Evolutionary conservation across 2,113 vertebrate species (phyloP).

Genomic region (Gopherus flavomarginatus): DNA sequence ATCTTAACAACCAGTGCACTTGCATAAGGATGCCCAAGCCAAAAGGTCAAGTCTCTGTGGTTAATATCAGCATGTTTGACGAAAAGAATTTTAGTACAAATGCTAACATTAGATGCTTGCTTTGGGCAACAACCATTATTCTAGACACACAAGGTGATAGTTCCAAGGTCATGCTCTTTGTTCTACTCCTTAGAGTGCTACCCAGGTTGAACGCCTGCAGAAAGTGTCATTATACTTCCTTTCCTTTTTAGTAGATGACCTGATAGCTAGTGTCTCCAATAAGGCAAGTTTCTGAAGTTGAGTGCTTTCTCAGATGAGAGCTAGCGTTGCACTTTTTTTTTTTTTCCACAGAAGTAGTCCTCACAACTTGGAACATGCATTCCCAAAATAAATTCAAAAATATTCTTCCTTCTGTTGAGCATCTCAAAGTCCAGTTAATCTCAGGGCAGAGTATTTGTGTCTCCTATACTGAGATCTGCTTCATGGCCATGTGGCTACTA

Average conservation of each 20-base stretch:
- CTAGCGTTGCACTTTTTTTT: background rate
- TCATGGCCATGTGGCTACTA: background rate
- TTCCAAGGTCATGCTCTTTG: background rate
- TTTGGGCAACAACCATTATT: too few relatives aligned
- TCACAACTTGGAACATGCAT: background rate
- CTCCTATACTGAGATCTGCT: background rate
- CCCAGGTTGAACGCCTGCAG: background rate
- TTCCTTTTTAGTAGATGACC: background rate
- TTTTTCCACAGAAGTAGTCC: background rate
- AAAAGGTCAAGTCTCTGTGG: too few relatives aligned
- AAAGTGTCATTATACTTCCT: background rate
- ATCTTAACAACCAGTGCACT: too few relatives aligned
- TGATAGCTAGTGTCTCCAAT: background rate
- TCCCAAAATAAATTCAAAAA: background rate
- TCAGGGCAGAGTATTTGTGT: background rate
- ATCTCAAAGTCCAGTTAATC: background rate
- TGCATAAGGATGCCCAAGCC: too few relatives aligned
- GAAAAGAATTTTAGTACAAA: too few relatives aligned
- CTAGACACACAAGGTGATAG: too few relatives aligned
- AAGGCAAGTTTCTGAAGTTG: background rate
- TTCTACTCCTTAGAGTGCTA: background rate
- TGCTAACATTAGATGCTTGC: background rate
- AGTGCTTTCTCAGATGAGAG: background rate
- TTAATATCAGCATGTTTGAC: too few relatives aligned
- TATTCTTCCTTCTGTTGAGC: background rate